Evolutionary conservation across 1,140 invertebrate genomes (phyloP), one percentile per base, ranked within the genome.

Genomic region (Neelides sp.): DNA sequence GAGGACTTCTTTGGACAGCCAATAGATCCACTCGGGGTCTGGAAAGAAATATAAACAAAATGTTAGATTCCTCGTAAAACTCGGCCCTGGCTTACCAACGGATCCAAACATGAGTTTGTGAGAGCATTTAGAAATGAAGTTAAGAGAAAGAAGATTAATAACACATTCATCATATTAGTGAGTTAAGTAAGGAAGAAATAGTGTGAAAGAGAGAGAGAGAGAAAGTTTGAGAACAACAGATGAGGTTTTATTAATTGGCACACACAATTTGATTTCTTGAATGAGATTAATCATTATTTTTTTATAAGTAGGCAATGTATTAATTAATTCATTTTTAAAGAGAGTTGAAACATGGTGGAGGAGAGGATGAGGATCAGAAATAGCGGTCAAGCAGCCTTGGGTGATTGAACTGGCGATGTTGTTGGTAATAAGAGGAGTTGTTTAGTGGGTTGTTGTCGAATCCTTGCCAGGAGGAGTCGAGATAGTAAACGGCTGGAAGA

Each of bases 21-120:
- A 57, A 48, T 51, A 52, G 28, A 60, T 54, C 58, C 58, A 60
- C 37, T 60, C 58, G 27, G 58, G 54, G 47, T 60, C 58, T 60
- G 50, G 4, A 48, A 45, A 45, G 23, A 40, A 48, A 27, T 10
- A 41, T 17, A 27, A 50, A 36, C 48, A 23, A 27, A 36, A 12
- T 49, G 17, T 34, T n/a, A 8, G 30, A n/a, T 10, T 34, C 8
- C 30, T 8, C 8, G 30, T 34, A 10, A 34, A 15, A 44, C 32
- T 24, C 28, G 3, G 23, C 26, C 7, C 12, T 27, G 28, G 24
- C 17, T 5, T 28, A 8, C 26, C 12, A 44, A 22, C 4, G 40
- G 22, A 20, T 12, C 19, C 10, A 42, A 22, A 22, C 4, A 23
- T 24, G 4, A 5, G 4, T 20, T 4, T 13, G 5, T 17, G 8